Evolutionary conservation across 2,113 vertebrate species (phyloP), one percentile per base, ranked within the genome.

Genomic region (Megaceryle torquata): DNA sequence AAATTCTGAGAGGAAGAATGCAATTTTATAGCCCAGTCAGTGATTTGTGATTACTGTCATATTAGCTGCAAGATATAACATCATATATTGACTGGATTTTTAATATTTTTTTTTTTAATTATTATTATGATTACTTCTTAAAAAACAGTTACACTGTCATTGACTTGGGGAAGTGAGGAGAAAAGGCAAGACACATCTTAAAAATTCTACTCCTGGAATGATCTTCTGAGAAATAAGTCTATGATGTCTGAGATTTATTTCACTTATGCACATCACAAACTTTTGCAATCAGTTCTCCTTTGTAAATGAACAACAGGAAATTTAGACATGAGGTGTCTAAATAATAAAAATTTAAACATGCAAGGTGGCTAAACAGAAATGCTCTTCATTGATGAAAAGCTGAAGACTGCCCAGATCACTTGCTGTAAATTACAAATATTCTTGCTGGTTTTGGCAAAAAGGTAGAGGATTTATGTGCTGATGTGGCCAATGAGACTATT

Each of bases 371-470:
- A 46, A 46, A 10, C 46, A 46, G 46, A 20, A 46, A 91, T 95
- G 33, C 12, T 96, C 92, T 89, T 81, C 80, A 72, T 59, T 72
- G 82, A 88, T 96, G 94, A 96, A 97, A 97, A 97, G 5, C 59
- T 87, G 67, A 89, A 72, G 75, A 89, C 56, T 75, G 83, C 44
- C 41, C 84, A 91, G 48, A 70, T 89, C 29, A 31, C 31, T 87
- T 65, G 22, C 48, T 83, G 64, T 35, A 77, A 28, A 44, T 68
- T 67, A 93, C n/a, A 39, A 46, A 54, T 67, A 43, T 35, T 60
- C 80, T 71, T 96, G 74, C 64, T 80, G 28, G 50, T 48, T 86
- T 92, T 91, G 69, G 68, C 88, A 74, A 54, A 86, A 60, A 78
- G 53, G 21, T 24, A 82, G 48, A 82, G 69, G 70, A 70, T 86